phyloP scores from a whole-genome alignment of 2,113 vertebrate genomes.

The Anseranas semipalmata region DNA sequence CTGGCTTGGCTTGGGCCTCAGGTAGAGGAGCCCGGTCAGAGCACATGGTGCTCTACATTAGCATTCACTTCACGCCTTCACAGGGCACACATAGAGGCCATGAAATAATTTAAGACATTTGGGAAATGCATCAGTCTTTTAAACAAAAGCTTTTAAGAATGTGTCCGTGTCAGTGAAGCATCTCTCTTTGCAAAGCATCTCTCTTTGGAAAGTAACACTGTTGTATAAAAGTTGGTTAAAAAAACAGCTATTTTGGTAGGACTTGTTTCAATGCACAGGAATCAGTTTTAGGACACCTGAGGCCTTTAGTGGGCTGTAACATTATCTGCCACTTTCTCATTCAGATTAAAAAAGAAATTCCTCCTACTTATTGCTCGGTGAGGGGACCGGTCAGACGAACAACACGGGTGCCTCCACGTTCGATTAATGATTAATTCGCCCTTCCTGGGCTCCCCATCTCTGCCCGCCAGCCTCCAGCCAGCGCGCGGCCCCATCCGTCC shows the following conservation, averaged over 20 bases:
- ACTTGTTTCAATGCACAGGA: background rate
- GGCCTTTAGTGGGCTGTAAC: background rate
- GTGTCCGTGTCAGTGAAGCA: background rate
- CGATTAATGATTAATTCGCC: background rate
- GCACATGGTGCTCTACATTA: background rate
- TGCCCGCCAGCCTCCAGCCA: background rate
- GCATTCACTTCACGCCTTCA: background rate
- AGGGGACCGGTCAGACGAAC: fast-evolving
- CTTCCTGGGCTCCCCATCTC: background rate
- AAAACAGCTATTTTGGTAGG: background rate
- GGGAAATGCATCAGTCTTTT: background rate
- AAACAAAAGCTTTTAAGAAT: background rate
- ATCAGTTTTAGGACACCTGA: background rate
- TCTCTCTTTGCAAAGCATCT: background rate
- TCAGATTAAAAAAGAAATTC: background rate
- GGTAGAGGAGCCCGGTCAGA: background rate
- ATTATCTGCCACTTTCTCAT: background rate
- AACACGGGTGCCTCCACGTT: background rate
- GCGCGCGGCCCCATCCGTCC: background rate
- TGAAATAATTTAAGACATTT: slow-evolving; percentile 15
- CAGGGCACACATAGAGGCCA: fast-evolving
- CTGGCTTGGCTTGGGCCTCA: background rate
- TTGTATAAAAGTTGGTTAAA: background rate
- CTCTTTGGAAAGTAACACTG: background rate
- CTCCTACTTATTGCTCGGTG: background rate